Evolutionary conservation across 2,113 vertebrate species (phyloP), one percentile per base, ranked within the genome.

Genomic region (Pterocles burchelli): DNA sequence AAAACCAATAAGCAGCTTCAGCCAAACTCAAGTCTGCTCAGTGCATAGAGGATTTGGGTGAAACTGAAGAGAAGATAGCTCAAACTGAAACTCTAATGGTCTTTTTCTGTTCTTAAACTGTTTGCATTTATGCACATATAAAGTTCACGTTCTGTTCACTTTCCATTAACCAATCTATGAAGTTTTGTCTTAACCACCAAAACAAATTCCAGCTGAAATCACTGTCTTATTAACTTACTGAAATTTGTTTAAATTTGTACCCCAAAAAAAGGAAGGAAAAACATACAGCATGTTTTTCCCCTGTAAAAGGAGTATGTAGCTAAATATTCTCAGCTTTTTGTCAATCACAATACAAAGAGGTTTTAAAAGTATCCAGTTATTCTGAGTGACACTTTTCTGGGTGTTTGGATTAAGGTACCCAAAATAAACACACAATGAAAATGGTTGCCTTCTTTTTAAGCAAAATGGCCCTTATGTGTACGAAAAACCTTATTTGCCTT

Each of bases 21-120:
- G 24, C 24, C 36, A 71, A 65, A 84, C 28, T 45, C 28, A 75
- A 61, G 25, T 86, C 43, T 86, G 52, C 33, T 91, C 34, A 41
- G 55, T 73, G 57, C 36, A 85, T 41, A 78, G 21, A 61, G 67
- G 28, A 65, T 85, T 67, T 92, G 57, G 46, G 48, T 93, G 72
- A 95, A 92, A 93, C 2, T 80, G 41, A 80, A 95, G 78, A 91
- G n/a, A 85, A 94, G 78, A 90, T 34, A 95, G 51, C 25, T 92
- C 26, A 77, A 34, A 46, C 22, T 70, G 28, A 82, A 82, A 38
- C 59, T 77, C n/a, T 84, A 90, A 71, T 22, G 12, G 57, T 67
- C 59, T 85, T 33, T 33, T 89, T 43, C 85, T 93, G 65, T 31
- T 80, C 75, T 90, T 93, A 90, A 90, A 86, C 33, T 92, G n/a